Evolutionary conservation across 2,888 invertebrate species (phyloP), one percentile per base, ranked within the genome.

Genomic region (Rhaphigaster nebulosa): DNA sequence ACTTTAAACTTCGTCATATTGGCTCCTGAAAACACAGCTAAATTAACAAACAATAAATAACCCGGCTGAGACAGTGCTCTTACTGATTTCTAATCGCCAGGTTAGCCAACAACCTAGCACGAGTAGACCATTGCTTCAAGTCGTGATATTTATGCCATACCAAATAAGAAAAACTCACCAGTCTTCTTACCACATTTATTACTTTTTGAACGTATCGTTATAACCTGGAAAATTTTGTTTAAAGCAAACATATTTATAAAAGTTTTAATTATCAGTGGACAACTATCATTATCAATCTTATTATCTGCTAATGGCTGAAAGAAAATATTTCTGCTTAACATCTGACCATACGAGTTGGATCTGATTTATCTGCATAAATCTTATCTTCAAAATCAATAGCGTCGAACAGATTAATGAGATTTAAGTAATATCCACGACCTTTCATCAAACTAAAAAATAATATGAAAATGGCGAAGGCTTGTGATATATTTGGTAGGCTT

Each of bases 1-100:
- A 96, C 95, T 92, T 95, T 95, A 93, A 95, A 93, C 90, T 93
- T 93, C 70, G 93, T 90, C 94, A 95, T 94, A 94, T 94, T 92
- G 41, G 34, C 41, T 1, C 88, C 88, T 88, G 60, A 56, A 88
- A 84, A 38, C 18, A 38, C 34, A 76, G 23, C 20, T 38, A 8
- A 18, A 76, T 76, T 76, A 38, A 20, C 38, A 34, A 23, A 8
- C 8, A 84, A n/a, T n/a, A n/a, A n/a, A n/a, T n/a, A n/a, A n/a
- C n/a, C 26, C 41, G 2, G 13, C 6, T 84, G n/a, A n/a, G 20
- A 80, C 84, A 26, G 45, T n/a, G 6, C 13, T 34, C 38, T 38
- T 1, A 76, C 70, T 76, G 70, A 76, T 38, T 76, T 34, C 70
- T 76, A 76, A 76, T 76, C 70, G 45, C 8, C 84, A 84, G 45